Percentiles rank a stretch among this genome's conserved stretches.
Conservation (phyloP, 2,888 invertebrate genomes). For the Tuta absoluta region DNA sequence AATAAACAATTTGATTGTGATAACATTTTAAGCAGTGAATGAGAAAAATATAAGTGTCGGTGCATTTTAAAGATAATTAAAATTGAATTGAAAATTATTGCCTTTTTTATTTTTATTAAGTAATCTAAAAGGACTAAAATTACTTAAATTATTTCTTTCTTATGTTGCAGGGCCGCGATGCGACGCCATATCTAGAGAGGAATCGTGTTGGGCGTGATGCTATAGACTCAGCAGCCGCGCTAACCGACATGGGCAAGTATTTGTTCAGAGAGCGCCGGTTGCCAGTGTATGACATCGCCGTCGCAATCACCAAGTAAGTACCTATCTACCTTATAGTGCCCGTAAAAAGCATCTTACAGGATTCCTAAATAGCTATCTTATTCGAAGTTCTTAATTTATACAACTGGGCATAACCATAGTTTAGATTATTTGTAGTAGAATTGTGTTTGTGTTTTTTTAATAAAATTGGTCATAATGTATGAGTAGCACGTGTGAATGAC, state of each 20-base stretch:
- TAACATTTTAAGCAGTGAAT: too few species aligned
- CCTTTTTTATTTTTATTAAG: too few species aligned
- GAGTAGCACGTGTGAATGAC: too few species aligned
- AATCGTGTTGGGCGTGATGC: slow-evolving; percentile 96
- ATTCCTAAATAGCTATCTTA: neutral
- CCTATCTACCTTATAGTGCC: neutral
- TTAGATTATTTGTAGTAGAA: too few species aligned
- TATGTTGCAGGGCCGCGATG: slow-evolving; percentile 94
- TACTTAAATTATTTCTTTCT: slow-evolving; percentile 31
- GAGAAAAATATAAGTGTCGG: too few species aligned
- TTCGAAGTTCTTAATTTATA: neutral
- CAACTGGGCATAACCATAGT: neutral
- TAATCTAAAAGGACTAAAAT: neutral
- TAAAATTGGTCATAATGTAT: neutral
- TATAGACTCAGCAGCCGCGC: slow-evolving; percentile 95
- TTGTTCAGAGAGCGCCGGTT: slow-evolving; percentile 95
- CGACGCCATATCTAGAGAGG: slow-evolving; percentile 95
- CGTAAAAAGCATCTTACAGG: neutral
- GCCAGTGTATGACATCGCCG: slow-evolving; percentile 97
- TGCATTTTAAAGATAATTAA: too few species aligned
- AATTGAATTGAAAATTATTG: too few species aligned
- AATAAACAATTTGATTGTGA: too few species aligned
- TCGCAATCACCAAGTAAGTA: slow-evolving; percentile 97
- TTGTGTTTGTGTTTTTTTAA: neutral
- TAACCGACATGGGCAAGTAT: slow-evolving; percentile 98